These are phyloP conservation scores for Galbula dea DNA, from an alignment of 2,113 vertebrate species.

Conservation along the genomic window DNA sequence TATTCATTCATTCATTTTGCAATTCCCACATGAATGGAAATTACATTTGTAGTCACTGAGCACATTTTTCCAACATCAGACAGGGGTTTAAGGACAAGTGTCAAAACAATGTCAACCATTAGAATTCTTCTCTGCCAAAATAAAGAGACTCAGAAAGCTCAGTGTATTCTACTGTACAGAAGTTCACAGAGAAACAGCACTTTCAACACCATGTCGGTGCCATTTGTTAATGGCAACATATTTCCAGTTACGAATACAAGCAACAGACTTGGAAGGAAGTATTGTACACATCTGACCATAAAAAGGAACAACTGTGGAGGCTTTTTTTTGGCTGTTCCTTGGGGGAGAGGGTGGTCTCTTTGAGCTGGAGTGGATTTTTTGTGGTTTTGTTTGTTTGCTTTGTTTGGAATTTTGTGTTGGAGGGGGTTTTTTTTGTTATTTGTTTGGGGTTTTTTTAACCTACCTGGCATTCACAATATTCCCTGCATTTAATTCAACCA, in stretches of 20 bases:
- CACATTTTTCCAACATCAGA: neutral
- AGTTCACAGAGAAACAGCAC: neutral
- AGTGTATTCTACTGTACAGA: neutral
- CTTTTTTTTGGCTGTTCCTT: neutral
- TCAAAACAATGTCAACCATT: neutral
- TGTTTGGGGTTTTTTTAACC: neutral
- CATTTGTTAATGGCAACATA: neutral
- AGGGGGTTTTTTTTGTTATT: neutral
- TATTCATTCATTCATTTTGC: neutral
- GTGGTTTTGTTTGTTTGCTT: neutral
- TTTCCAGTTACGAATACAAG: neutral
- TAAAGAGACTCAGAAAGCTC: neutral
- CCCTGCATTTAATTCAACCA: slow-evolving; percentile 82
- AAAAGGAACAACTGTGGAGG: neutral
- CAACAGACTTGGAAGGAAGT: neutral
- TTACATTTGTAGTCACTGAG: neutral
- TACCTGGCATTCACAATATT: slow-evolving; percentile 84
- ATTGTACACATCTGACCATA: neutral
- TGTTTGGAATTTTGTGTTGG: neutral
- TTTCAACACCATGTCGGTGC: neutral
- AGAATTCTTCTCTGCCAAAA: neutral
- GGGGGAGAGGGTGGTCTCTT: neutral
- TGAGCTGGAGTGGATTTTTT: neutral
- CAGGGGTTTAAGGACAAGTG: neutral
- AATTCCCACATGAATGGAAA: neutral